These are phyloP conservation scores for Amphiprion percula DNA, from an alignment of 2,113 vertebrate species.

Conservation along the genomic window DNA sequence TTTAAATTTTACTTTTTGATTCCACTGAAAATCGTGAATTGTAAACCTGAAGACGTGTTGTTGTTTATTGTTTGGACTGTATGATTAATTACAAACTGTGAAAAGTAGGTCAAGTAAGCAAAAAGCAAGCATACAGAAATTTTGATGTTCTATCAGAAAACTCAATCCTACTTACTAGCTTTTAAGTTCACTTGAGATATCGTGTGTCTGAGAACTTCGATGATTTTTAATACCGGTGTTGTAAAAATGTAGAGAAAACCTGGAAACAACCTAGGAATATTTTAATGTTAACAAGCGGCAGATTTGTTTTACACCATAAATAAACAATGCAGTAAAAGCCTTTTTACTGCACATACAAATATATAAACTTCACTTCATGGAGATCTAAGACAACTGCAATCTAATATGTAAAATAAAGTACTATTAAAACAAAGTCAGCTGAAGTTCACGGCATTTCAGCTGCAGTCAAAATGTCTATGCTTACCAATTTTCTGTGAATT, in stretches of 20 bases:
- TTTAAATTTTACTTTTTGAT: no score
- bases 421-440: neutral
- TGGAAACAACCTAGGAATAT: no score
- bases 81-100: neutral
- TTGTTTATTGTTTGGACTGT: no score
- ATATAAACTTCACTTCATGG: neutral
- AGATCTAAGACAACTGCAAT: neutral
- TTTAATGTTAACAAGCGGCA: no score
- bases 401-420: neutral
- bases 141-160: no score
- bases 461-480: neutral
- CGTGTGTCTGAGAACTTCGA: no score
- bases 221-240: neutral
- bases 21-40: neutral
- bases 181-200: no score
- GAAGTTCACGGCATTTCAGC: neutral
- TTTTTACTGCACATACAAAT: no score
- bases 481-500: neutral
- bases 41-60: neutral
- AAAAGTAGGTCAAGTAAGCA: neutral
- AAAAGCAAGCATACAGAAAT: no score
- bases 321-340: neutral
- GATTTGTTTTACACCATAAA: neutral
- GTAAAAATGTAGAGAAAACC: no score
- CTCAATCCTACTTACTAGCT: no score